A percentile compares a stretch with the other conserved stretches of the same genome.
Conservation (phyloP, 2,113 vertebrate genomes). For the Collichthys lucidus region DNA sequence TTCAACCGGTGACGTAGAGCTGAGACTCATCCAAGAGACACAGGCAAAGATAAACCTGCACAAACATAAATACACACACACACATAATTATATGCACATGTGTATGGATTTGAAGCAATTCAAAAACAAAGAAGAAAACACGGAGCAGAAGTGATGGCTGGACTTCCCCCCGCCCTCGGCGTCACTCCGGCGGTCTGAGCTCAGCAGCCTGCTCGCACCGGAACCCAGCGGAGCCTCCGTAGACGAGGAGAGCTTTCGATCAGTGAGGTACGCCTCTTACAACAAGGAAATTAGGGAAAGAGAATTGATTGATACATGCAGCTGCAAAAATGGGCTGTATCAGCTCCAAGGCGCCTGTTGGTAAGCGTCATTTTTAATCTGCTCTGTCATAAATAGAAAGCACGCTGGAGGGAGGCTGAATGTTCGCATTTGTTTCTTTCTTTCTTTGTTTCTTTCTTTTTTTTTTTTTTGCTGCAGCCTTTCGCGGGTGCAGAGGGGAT, state of each 20-base stretch:
- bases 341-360: slow-evolving; percentile 89
- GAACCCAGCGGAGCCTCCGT: slow-evolving; percentile 66
- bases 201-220: slow-evolving; percentile 45
- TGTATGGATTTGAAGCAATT: slow-evolving; percentile 43
- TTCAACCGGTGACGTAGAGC: slow-evolving; percentile 71
- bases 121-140: slow-evolving; percentile 9
- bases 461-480: slow-evolving; percentile 66
- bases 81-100: neutral
- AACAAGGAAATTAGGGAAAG: slow-evolving; percentile 50
- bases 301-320: slow-evolving; percentile 57
- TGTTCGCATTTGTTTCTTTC: slow-evolving; percentile 45
- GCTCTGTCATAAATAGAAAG: slow-evolving; percentile 40
- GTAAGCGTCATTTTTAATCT: slow-evolving; percentile 84
- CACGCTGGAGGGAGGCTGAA: slow-evolving; percentile 66
- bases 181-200: slow-evolving; percentile 66
- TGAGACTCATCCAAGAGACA: slow-evolving; percentile 15
- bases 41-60: neutral
- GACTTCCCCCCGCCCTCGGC: slow-evolving; percentile 65
- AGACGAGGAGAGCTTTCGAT: slow-evolving; percentile 63
- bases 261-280: slow-evolving; percentile 83
- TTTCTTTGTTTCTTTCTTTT: too few relatives aligned
- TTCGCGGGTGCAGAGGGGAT: slow-evolving; percentile 30
- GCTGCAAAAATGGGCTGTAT: slow-evolving; percentile 89
- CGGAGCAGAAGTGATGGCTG: slow-evolving; percentile 62
- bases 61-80: neutral